These are phyloP conservation scores for Drosophila bifasciata DNA, from an alignment of 1,140 invertebrate genomes.

Conservation along the genomic window DNA sequence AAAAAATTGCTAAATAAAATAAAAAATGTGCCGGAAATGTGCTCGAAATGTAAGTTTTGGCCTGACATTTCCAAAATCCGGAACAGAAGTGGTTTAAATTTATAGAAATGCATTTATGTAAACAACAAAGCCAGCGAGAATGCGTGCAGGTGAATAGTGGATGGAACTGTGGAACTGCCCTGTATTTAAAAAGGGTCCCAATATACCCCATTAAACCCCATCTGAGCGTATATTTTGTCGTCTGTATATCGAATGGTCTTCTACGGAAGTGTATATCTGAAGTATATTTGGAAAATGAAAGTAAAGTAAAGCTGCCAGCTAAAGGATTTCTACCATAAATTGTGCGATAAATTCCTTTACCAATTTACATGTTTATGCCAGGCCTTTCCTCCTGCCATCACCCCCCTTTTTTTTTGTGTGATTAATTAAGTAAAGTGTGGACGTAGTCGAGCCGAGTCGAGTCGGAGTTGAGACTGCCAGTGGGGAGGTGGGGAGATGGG, in stretches of 20 bases:
- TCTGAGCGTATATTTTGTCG: too few relatives aligned
- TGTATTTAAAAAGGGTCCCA: background rate
- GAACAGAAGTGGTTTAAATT: slow-evolving; percentile 23
- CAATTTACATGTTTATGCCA: too few relatives aligned
- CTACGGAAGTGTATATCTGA: too few relatives aligned
- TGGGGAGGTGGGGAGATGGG: too few relatives aligned
- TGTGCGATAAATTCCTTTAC: too few relatives aligned
- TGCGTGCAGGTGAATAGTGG: too few relatives aligned
- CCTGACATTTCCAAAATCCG: slow-evolving; percentile 49
- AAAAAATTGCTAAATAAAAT: slow-evolving; percentile 25
- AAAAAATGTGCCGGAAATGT: slow-evolving; percentile 40
- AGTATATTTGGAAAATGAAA: too few relatives aligned
- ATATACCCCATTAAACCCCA: too few relatives aligned
- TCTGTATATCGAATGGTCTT: too few relatives aligned
- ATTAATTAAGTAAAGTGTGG: slow-evolving; percentile 33
- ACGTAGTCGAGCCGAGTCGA: slow-evolving; percentile 1
- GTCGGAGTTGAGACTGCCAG: too few relatives aligned
- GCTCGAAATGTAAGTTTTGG: slow-evolving; percentile 38
- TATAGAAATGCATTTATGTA: slow-evolving; percentile 8
- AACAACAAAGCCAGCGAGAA: background rate
- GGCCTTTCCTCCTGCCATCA: background rate
- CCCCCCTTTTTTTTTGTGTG: slow-evolving; percentile 1
- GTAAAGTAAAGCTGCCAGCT: too few relatives aligned
- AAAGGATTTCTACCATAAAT: too few relatives aligned
- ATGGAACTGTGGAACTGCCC: background rate